Percentiles rank a stretch among this genome's conserved stretches.
These are phyloP conservation scores for Schizopygopsis pylzovi DNA, from an alignment of 2,797 vertebrate species.

Conservation along the genomic window DNA sequence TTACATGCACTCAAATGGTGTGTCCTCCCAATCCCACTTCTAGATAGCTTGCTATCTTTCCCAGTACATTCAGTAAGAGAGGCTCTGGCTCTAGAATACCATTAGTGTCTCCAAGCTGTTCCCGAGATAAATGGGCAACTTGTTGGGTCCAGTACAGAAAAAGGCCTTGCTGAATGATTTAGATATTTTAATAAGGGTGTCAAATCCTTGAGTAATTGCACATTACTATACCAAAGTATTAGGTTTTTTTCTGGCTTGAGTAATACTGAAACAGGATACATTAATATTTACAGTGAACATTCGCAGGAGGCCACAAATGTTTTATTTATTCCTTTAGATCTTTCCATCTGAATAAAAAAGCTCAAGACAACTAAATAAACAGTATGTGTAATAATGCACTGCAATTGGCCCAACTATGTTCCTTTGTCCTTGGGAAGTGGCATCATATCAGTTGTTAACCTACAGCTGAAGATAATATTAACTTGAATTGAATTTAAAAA, in stretches of 20 bases:
- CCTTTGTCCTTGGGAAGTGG: constrained; percentile 2
- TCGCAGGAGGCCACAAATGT: neutral
- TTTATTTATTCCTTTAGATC: neutral
- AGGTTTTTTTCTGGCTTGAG: neutral
- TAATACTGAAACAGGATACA: neutral
- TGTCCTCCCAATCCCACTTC: constrained; percentile 38
- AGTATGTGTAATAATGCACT: neutral
- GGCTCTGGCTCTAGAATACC: constrained; percentile 26
- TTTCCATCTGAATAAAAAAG: neutral
- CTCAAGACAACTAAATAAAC: neutral
- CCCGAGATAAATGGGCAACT: constrained; percentile 9
- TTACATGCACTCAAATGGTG: constrained; percentile 31
- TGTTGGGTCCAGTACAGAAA: constrained; percentile 4
- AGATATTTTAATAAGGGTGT: constrained; percentile 16
- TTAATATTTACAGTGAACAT: neutral
- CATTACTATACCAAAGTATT: neutral
- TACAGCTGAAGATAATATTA: neutral
- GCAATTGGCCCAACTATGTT: neutral
- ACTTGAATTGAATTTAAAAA: neutral
- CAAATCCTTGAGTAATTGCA: constrained; percentile 9
- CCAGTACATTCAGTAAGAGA: constrained; percentile 17
- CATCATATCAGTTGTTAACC: neutral
- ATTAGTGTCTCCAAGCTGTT: constrained; percentile 30
- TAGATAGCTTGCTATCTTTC: constrained; percentile 35
- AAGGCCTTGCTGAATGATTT: neutral